A percentile compares a stretch with the other conserved stretches of the same genome.
Conservation (phyloP, 2,888 invertebrate genomes). For the Chymomyza fuscimana region DNA sequence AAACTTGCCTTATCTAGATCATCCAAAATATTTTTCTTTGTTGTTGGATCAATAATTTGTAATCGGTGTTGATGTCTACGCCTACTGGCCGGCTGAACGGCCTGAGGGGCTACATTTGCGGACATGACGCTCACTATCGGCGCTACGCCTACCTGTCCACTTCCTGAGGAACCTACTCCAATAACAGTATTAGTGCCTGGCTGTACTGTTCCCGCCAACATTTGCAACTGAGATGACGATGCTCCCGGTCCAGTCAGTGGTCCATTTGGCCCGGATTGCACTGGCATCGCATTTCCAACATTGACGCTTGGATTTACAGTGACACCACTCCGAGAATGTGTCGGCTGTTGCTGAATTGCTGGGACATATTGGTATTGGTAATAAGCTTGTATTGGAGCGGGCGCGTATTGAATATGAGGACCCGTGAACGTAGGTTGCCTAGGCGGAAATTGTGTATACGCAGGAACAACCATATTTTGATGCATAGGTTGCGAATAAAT, state of each 20-base stretch:
- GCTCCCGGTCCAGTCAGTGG: slow-evolving; percentile 68
- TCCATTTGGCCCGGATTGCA: slow-evolving; percentile 72
- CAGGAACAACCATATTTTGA: slow-evolving; percentile 71
- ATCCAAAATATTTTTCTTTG: slow-evolving; percentile 78
- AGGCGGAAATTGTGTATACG: slow-evolving; percentile 64
- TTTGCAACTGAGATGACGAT: slow-evolving; percentile 63
- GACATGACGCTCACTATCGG: slow-evolving; percentile 68
- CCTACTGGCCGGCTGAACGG: slow-evolving; percentile 61
- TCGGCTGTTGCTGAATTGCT: slow-evolving; percentile 60
- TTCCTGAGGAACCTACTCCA: slow-evolving; percentile 71
- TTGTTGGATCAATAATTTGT: slow-evolving; percentile 81
- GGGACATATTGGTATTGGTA: slow-evolving; percentile 60
- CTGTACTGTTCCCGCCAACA: slow-evolving; percentile 68
- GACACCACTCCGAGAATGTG: slow-evolving; percentile 69
- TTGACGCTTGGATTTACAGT: slow-evolving; percentile 63
- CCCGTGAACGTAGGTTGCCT: slow-evolving; percentile 69
- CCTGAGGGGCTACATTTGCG: slow-evolving; percentile 47
- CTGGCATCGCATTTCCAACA: slow-evolving; percentile 63
- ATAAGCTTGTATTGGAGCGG: slow-evolving; percentile 51
- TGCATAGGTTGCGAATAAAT: slow-evolving; percentile 73
- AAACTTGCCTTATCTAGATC: slow-evolving; percentile 70
- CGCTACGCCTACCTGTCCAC: slow-evolving; percentile 67
- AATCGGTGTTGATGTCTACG: slow-evolving; percentile 76
- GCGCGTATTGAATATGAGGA: slow-evolving; percentile 71
- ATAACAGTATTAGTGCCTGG: slow-evolving; percentile 80